Evolutionary conservation across 2,113 vertebrate genomes (phyloP).

Genomic region (Canis aureus): DNA sequence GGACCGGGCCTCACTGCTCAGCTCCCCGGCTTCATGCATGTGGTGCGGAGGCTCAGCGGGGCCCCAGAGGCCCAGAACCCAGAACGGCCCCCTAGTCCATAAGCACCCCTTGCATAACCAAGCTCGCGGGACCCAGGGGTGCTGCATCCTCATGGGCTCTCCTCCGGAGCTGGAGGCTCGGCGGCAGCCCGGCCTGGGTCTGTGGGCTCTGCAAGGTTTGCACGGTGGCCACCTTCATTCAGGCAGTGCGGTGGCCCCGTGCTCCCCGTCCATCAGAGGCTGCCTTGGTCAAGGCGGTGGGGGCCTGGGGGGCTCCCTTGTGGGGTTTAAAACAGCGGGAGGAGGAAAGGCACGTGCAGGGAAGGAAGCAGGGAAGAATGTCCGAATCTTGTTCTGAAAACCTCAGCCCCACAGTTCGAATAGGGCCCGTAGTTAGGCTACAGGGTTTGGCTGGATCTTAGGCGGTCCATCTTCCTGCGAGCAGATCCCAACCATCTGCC

Average conservation of each 20-base stretch:
- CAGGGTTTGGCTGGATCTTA: slow-evolving; percentile 65
- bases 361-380: slow-evolving; percentile 37
- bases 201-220: background rate
- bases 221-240: background rate
- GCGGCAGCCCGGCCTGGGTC: no score
- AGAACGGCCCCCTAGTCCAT: no score
- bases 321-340: background rate
- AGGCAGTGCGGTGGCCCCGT: background rate
- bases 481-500: slow-evolving; percentile 66
- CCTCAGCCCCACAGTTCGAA: slow-evolving; percentile 61
- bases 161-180: no score
- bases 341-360: background rate
- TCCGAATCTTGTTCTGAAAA: slow-evolving; percentile 69
- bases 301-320: background rate
- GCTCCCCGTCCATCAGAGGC: slow-evolving; percentile 22
- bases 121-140: no score
- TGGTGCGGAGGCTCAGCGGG: no score
- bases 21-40: no score
- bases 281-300: slow-evolving; percentile 14
- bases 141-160: no score
- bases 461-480: slow-evolving; percentile 66
- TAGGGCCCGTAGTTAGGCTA: slow-evolving; percentile 79
- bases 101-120: no score
- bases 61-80: no score
- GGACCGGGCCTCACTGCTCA: no score